Evolutionary conservation across 1,140 invertebrate genomes (phyloP).

Genomic region (Drosophila ogumai): DNA sequence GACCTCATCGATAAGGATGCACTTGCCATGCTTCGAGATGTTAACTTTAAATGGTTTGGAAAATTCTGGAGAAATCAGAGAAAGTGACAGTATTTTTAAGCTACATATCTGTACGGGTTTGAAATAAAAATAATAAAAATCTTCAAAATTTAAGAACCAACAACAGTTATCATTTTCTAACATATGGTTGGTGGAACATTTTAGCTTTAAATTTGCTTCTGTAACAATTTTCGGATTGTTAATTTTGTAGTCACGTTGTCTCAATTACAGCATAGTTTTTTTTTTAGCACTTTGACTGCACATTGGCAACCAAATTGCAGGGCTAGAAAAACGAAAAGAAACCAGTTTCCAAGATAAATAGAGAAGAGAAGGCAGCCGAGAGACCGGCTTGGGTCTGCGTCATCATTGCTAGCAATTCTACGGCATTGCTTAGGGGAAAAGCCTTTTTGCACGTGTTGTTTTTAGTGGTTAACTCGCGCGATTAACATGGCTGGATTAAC

Average conservation of each 20-base stretch:
- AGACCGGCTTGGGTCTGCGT: slow-evolving; percentile 28
- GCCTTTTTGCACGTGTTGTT: slow-evolving; percentile 27
- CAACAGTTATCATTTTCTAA: background rate
- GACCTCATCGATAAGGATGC: slow-evolving; percentile 7
- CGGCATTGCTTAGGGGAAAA: slow-evolving; percentile 27
- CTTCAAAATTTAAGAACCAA: background rate
- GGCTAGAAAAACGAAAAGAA: slow-evolving; percentile 22
- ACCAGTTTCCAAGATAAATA: slow-evolving; percentile 30
- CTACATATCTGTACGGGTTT: background rate
- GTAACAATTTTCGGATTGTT: slow-evolving; percentile 34
- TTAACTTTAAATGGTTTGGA: background rate
- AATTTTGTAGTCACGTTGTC: slow-evolving; percentile 36
- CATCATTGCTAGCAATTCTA: slow-evolving; percentile 26
- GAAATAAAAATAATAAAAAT: background rate
- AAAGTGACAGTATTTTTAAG: background rate
- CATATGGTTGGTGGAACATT: background rate
- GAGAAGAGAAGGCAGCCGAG: slow-evolving; percentile 9
- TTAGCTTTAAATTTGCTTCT: background rate
- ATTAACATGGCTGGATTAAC: slow-evolving; percentile 11
- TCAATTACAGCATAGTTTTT: slow-evolving; percentile 41
- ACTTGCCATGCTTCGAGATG: background rate
- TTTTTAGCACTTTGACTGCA: slow-evolving; percentile 26
- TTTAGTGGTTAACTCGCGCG: slow-evolving; percentile 10
- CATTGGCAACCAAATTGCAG: slow-evolving; percentile 34
- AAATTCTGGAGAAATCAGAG: background rate